Percentiles rank a stretch among this genome's conserved stretches.
These are phyloP conservation scores for Menura novaehollandiae DNA, from an alignment of 2,113 vertebrate species.

Conservation along the genomic window DNA sequence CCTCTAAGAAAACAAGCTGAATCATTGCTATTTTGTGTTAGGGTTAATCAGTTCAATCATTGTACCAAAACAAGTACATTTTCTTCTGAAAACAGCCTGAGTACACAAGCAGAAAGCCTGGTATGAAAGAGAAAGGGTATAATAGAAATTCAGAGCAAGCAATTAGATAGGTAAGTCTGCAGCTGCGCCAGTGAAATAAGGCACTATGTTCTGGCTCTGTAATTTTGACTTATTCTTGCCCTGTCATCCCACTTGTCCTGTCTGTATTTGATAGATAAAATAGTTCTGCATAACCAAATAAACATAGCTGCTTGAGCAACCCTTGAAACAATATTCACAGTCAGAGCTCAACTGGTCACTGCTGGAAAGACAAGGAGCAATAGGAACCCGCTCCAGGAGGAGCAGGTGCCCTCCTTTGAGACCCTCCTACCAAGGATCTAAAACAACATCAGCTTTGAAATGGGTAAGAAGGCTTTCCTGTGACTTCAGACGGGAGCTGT, in stretches of 20 bases:
- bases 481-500: not conserved
- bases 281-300: not conserved
- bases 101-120: not conserved
- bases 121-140: not conserved
- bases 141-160: not conserved
- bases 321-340: not conserved
- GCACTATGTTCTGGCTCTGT: not conserved
- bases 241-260: not conserved
- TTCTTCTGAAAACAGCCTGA: not conserved
- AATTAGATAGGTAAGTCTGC: not conserved
- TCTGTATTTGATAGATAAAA: not conserved
- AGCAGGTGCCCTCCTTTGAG: not conserved
- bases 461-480: not conserved
- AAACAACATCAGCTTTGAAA: not conserved
- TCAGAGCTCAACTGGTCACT: not conserved
- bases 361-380: not conserved
- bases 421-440: not conserved
- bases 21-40: not conserved
- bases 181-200: not conserved
- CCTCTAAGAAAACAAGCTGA: not conserved
- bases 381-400: not conserved
- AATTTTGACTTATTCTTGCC: not conserved
- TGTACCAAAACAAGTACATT: not conserved
- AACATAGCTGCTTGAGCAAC: not conserved
- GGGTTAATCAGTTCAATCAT: not conserved